Base-by-base conservation (phyloP, 1,140 invertebrate species). In the Nephotettix cincticeps region DNA sequence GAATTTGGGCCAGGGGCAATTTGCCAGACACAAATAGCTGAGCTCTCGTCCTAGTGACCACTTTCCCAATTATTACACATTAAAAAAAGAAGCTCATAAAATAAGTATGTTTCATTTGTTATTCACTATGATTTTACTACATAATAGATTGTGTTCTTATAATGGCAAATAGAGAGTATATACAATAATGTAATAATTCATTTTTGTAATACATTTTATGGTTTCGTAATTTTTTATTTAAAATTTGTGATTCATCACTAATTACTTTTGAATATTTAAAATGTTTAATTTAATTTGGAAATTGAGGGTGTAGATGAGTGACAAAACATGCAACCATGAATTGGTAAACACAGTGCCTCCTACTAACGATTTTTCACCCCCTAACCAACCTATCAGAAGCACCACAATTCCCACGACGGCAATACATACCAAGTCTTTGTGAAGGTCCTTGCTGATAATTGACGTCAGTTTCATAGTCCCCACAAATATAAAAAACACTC, bases 381-480 rank as follows among this genome's bases (percentile, higher is more conserved):
- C 27, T 14, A 13, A 45, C 56, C n/a, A 36, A 28, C 29, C 64
- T 66, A 32, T 32, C n/a, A n/a, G n/a, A n/a, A n/a, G n/a, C n/a
- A n/a, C n/a, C n/a, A n/a, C n/a, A n/a, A n/a, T n/a, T n/a, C n/a
- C n/a, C n/a, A n/a, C n/a, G n/a, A n/a, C n/a, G n/a, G n/a, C n/a
- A n/a, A n/a, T n/a, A 85, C 89, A 90, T 83, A 98, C 96, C 90
- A 98, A 89, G 86, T 98, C 96, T 87, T 95, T 96, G 82, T 98
- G 95, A 66, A 98, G 87, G 81, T 98, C 96, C 84, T 94, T 94
- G 77, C 93, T 97, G 69, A 98, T 89, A 73, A 91, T 87, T 72
- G 94, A 94, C 70, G 95, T 93, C 64, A 98, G 83, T 85, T 98
- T 98, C 77, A 97, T 91, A 23, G 91, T 91, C 56, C 96, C 96